These are phyloP conservation scores for Cephus pulcher DNA, from an alignment of 2,888 invertebrate genomes.

Conservation along the genomic window DNA sequence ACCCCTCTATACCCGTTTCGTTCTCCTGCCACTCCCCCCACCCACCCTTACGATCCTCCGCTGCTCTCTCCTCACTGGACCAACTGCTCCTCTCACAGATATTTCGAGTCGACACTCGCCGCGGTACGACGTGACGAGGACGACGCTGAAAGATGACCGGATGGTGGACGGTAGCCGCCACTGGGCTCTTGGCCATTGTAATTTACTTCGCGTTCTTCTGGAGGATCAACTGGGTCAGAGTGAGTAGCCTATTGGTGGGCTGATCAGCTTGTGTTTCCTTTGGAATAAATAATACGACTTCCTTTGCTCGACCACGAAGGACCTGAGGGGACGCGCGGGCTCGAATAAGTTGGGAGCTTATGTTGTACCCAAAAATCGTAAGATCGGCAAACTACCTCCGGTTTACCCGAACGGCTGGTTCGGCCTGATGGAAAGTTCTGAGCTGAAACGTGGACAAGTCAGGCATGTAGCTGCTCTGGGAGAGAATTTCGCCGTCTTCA, in stretches of 20 bases:
- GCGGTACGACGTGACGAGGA: not conserved
- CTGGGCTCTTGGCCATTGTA: conserved; percentile 34
- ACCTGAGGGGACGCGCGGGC: conserved; percentile 1
- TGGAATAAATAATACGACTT: not conserved
- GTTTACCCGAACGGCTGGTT: conserved; percentile 95
- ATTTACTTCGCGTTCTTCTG: conserved; percentile 52
- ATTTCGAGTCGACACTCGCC: not conserved
- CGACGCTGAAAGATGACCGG: conserved; percentile 34
- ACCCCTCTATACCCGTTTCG: not conserved
- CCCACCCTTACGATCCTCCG: not conserved
- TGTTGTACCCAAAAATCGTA: conserved; percentile 56
- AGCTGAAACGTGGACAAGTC: conserved; percentile 71
- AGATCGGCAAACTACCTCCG: conserved; percentile 79
- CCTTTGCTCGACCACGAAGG: not conserved
- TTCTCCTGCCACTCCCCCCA: not conserved
- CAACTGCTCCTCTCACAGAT: not conserved
- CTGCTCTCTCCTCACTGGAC: not conserved
- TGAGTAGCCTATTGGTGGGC: conserved; percentile 35
- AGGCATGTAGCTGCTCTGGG: conserved; percentile 77
- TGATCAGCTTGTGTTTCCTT: not conserved
- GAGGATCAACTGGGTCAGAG: conserved; percentile 57
- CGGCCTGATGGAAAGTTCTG: conserved; percentile 77
- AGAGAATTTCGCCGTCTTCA: conserved; percentile 61
- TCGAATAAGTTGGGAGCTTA: not conserved
- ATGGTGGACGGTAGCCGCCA: conserved; percentile 37